These are phyloP conservation scores for Cosmia pyralina DNA, from an alignment of 2,888 invertebrate species.

Conservation along the genomic window DNA sequence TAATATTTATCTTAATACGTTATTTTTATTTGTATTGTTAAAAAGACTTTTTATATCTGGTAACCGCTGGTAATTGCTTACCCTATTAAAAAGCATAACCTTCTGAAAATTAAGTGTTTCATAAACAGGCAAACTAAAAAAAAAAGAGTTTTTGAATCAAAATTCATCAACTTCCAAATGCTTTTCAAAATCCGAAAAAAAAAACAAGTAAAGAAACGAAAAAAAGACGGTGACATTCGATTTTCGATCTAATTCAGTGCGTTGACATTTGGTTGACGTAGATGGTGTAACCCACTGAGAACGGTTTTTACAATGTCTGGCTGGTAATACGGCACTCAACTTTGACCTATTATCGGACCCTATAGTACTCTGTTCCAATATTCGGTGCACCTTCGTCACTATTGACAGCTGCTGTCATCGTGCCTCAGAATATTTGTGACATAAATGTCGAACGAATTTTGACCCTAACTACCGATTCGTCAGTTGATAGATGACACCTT, in stretches of 20 bases:
- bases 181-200: not conserved
- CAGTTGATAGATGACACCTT: constrained; percentile 15
- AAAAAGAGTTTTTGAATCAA: not conserved
- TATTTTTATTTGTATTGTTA: constrained; percentile 24
- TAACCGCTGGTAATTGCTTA: not conserved
- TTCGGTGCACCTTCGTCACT: constrained; percentile 77
- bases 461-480: constrained; percentile 15
- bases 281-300: constrained; percentile 31
- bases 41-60: not conserved
- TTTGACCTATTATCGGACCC: constrained; percentile 68
- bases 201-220: not conserved
- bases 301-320: constrained; percentile 44
- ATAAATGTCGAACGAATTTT: constrained; percentile 50
- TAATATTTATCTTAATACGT: constrained; percentile 38
- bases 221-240: constrained; percentile 1
- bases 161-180: not conserved
- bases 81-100: not conserved
- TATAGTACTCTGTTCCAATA: constrained; percentile 68
- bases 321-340: constrained; percentile 55
- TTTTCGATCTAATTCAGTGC: constrained; percentile 20
- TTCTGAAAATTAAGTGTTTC: not conserved
- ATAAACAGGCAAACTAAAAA: not conserved
- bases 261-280: constrained; percentile 32
- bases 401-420: constrained; percentile 71
- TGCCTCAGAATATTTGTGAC: constrained; percentile 62